phyloP scores from a whole-genome alignment of 1,140 invertebrate species.

The Apis cerana region DNA sequence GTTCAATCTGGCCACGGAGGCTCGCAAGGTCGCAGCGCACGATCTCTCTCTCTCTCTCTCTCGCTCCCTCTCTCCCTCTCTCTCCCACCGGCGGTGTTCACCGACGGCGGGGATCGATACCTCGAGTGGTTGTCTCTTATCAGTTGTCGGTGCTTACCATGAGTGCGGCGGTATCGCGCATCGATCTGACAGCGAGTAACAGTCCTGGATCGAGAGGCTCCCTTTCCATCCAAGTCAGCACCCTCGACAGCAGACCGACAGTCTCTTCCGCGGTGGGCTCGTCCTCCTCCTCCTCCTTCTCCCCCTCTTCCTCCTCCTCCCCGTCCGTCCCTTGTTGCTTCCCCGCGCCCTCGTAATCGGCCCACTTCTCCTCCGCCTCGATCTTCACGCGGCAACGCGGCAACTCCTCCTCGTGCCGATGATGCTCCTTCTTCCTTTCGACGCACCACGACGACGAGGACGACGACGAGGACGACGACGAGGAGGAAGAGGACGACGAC shows the following conservation, averaged over 20 bases:
- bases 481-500: too few species aligned
- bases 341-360: conserved; percentile 49
- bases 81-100: neutral
- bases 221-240: conserved; percentile 82
- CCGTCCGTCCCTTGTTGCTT: conserved; percentile 42
- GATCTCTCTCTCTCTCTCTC: neutral
- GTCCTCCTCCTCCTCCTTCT: conserved; percentile 56
- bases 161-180: conserved; percentile 76
- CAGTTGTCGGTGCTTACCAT: conserved; percentile 74
- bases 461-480: too few species aligned
- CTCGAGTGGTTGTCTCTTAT: conserved; percentile 58
- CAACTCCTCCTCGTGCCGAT: conserved; percentile 56
- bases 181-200: conserved; percentile 80
- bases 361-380: conserved; percentile 63
- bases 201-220: conserved; percentile 81
- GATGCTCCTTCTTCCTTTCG: conserved; percentile 61
- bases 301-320: conserved; percentile 47
- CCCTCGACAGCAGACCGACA: conserved; percentile 77
- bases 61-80: neutral
- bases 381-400: conserved; percentile 58
- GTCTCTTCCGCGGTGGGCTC: conserved; percentile 77
- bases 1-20: conserved; percentile 57
- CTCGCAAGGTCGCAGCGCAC: conserved; percentile 19
- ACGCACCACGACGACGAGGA: conserved; percentile 47
- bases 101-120: conserved; percentile 60